Evolutionary conservation across 2,888 invertebrate species (phyloP).

Genomic region (Vesta saturnalis): DNA sequence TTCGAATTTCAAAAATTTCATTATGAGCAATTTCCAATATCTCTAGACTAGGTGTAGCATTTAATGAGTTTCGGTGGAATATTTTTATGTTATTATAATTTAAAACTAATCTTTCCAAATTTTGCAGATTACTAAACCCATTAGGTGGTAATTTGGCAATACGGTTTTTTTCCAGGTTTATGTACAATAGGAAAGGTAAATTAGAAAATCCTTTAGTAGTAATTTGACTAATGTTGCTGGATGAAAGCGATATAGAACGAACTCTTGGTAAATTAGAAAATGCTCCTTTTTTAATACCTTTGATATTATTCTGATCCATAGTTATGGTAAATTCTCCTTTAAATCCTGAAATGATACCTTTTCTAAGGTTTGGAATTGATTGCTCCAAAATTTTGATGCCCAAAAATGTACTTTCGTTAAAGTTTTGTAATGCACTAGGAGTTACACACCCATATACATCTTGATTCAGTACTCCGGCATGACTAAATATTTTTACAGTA

Average conservation of each 20-base stretch:
- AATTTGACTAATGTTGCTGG: slow-evolving; percentile 7
- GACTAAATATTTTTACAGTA: not conserved
- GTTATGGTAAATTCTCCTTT: not conserved
- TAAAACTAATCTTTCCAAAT: slow-evolving; percentile 10
- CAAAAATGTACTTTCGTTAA: not conserved
- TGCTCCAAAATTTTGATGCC: slow-evolving; percentile 3
- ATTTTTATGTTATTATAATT: not conserved
- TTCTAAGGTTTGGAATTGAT: slow-evolving; percentile 9
- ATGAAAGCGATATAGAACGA: slow-evolving; percentile 9
- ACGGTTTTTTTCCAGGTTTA: slow-evolving; percentile 14
- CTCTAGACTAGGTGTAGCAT: not conserved
- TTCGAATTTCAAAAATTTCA: not conserved
- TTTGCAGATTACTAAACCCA: slow-evolving; percentile 6
- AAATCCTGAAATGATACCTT: not conserved
- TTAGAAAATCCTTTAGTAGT: not conserved
- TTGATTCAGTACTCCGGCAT: not conserved
- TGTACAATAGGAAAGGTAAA: not conserved
- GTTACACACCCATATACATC: not conserved
- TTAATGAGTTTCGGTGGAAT: slow-evolving; percentile 1
- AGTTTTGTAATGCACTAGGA: not conserved
- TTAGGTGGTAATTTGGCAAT: not conserved
- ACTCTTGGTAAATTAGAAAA: slow-evolving; percentile 10
- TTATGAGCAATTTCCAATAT: slow-evolving; percentile 8
- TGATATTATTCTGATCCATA: slow-evolving; percentile 3
- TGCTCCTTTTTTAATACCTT: slow-evolving; percentile 5